Evolutionary conservation across 1,140 invertebrate genomes (phyloP).

Genomic region (Lasioglossum baleicum): DNA sequence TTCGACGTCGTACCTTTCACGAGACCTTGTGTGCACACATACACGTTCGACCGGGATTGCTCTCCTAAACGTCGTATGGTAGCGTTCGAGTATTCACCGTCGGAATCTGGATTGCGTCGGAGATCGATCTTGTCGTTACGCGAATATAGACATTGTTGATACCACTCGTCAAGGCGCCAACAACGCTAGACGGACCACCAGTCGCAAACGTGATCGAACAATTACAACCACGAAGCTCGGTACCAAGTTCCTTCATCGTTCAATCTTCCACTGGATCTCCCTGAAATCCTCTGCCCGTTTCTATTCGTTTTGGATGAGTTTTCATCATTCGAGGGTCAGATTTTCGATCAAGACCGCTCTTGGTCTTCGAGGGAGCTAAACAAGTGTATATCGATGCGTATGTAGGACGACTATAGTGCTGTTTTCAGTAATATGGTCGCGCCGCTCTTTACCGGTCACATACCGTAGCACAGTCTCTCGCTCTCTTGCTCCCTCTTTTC

Average conservation of each 20-base stretch:
- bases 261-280: too few species aligned
- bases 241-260: neutral
- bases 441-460: neutral
- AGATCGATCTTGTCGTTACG: neutral
- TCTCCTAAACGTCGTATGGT: neutral
- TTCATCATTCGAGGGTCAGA: too few species aligned
- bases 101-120: neutral
- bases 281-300: neutral
- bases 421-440: constrained; percentile 3
- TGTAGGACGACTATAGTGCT: neutral
- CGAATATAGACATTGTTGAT: neutral
- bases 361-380: neutral
- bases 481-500: constrained; percentile 14
- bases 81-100: neutral
- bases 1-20: constrained; percentile 34
- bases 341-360: neutral
- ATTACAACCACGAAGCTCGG: neutral
- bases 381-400: neutral
- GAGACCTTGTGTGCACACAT: constrained; percentile 1
- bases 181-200: neutral
- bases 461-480: neutral
- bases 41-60: neutral
- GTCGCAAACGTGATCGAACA: neutral
- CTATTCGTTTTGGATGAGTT: too few species aligned
- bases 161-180: neutral